Evolutionary conservation across 2,113 vertebrate species (phyloP), one percentile per base, ranked within the genome.

Genomic region (Chitala chitala): DNA sequence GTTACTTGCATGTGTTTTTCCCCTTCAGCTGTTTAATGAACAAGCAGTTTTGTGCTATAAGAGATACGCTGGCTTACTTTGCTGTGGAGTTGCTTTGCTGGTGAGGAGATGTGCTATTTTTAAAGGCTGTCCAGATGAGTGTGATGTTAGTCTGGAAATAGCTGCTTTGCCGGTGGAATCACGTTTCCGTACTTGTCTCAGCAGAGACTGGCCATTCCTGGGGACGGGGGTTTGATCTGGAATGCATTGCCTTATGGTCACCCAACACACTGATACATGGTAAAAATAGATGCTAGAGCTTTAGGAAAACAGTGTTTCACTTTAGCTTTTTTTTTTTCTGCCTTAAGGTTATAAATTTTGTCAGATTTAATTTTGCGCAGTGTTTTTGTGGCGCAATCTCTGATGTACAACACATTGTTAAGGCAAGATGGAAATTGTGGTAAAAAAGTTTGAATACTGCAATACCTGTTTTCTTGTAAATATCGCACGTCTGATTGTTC

Each of bases 61-160:
- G 55, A 58, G 8, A 51, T 33, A 31, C 42, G 26, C 17, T 61
- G 17, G 38, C 24, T 44, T 73, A 20, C 20, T 59, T 31, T 59
- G 22, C 69, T 9, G 36, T 22, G 46, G 54, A 46, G 36, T 82
- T 81, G 82, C 83, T 87, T 87, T 86, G 84, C 84, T 71, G 84
- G 83, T 84, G 79, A 84, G 81, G 78, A 75, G 68, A 73, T 42
- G 48, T 69, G 74, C 86, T 91, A 90, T 91, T 91, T 90, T 86
- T 89, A 85, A 83, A 76, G 73, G 72, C 82, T 78, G 85, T 83
- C 81, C 75, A 79, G 79, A 75, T 73, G 79, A 82, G 85, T 78
- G 55, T 78, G 84, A 87, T 83, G 79, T 81, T 76, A 4, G 71
- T 74, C 81, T 85, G 75, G 79, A 82, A 88, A 86, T 87, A 89